Percentiles rank a stretch among this genome's conserved stretches.
Conservation (phyloP, 2,888 invertebrate genomes). For the Cordilura impudica region DNA sequence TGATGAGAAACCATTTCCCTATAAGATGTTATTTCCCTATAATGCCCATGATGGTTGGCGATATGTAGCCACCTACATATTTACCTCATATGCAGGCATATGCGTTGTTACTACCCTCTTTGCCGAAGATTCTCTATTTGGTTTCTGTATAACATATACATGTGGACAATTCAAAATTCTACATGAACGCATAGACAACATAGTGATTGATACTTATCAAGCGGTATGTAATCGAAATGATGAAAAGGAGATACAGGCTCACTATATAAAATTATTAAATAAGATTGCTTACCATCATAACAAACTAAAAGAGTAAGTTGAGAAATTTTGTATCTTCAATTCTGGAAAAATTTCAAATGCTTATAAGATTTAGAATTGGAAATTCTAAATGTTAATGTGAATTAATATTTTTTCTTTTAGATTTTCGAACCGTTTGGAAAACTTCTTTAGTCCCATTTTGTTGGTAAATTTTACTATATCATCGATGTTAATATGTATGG, state of each 20-base stretch:
- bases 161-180: constrained; percentile 75
- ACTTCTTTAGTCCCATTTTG: constrained; percentile 76
- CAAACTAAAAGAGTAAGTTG: constrained; percentile 71
- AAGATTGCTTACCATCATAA: constrained; percentile 71
- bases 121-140: constrained; percentile 76
- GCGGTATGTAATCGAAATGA: neutral
- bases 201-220: constrained; percentile 65
- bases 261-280: constrained; percentile 66
- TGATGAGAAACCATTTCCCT: constrained; percentile 75
- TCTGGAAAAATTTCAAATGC: too few species aligned
- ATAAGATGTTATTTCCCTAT: constrained; percentile 77
- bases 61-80: constrained; percentile 74
- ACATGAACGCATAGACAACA: constrained; percentile 70
- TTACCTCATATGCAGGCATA: constrained; percentile 75
- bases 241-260: constrained; percentile 54
- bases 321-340: too few species aligned
- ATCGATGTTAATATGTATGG: constrained; percentile 76
- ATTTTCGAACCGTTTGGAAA: constrained; percentile 71
- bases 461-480: constrained; percentile 75
- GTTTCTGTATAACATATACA: constrained; percentile 75
- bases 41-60: constrained; percentile 70
- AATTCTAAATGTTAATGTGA: too few species aligned
- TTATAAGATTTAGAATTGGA: too few species aligned
- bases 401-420: constrained; percentile 61
- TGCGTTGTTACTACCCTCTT: constrained; percentile 76